phyloP scores from a whole-genome alignment of 2,888 invertebrate genomes.

The Epistrophe grossulariae region DNA sequence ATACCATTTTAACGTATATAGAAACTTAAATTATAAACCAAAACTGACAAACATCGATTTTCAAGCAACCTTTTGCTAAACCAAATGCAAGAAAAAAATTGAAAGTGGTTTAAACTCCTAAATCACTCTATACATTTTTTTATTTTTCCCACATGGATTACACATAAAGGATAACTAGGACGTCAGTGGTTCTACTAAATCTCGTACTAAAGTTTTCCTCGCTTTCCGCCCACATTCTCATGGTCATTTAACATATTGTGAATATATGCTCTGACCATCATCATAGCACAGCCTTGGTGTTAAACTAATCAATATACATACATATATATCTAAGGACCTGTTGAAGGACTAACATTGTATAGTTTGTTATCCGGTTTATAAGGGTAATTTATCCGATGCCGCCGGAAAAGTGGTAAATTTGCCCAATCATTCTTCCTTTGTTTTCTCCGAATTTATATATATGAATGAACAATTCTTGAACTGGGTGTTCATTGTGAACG shows the following conservation, averaged over 20 bases:
- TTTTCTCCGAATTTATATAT: not conserved
- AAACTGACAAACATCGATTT: too few relatives aligned
- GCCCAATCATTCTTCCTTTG: slow-evolving; percentile 40
- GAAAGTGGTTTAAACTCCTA: not conserved
- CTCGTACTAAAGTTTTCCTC: not conserved
- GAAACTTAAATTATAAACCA: too few relatives aligned
- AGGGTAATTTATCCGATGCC: slow-evolving; percentile 41
- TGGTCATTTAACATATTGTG: slow-evolving; percentile 15
- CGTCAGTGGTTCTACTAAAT: not conserved
- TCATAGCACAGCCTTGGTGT: not conserved
- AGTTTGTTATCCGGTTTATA: slow-evolving; percentile 59
- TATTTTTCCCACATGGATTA: slow-evolving; percentile 2
- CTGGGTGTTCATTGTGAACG: not conserved
- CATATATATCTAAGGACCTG: slow-evolving; percentile 60
- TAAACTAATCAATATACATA: slow-evolving; percentile 19
- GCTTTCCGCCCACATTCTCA: slow-evolving; percentile 3
- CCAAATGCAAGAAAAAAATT: not conserved
- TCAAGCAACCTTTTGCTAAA: not conserved
- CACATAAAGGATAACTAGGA: slow-evolving; percentile 2
- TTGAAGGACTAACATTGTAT: slow-evolving; percentile 65
- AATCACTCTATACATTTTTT: not conserved
- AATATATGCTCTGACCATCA: slow-evolving; percentile 6
- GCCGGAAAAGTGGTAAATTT: slow-evolving; percentile 31
- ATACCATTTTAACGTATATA: too few relatives aligned
- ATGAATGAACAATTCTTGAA: not conserved